phyloP scores from a whole-genome alignment of 2,888 invertebrate species.

The Electrophaes corylata region DNA sequence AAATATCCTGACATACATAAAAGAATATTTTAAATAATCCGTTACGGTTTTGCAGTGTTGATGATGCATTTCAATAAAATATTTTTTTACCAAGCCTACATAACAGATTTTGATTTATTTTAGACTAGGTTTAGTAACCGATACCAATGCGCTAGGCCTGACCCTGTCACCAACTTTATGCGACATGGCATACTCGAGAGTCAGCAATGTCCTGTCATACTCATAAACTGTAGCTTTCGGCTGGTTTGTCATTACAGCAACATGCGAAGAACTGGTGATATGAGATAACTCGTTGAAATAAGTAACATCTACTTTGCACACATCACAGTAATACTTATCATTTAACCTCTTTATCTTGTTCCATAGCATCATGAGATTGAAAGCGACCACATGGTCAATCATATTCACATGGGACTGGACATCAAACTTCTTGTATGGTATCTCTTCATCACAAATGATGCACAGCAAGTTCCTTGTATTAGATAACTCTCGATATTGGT shows the following conservation, averaged over 20 bases:
- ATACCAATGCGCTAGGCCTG: conserved; percentile 10
- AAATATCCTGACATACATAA: no score
- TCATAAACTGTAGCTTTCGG: conserved; percentile 29
- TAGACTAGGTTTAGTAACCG: conserved; percentile 7
- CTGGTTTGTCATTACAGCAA: conserved; percentile 4
- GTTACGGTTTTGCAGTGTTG: no score
- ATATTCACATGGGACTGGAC: conserved; percentile 18
- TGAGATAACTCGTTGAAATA: conserved; percentile 33
- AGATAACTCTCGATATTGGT: conserved; percentile 27
- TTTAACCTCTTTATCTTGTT: conserved; percentile 30
- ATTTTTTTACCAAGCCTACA: no score
- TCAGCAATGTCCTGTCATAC: conserved; percentile 24
- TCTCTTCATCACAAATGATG: conserved; percentile 30
- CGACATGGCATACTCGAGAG: conserved; percentile 29
- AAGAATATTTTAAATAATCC: no score
- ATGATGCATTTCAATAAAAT: no score
- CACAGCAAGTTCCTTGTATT: conserved; percentile 20
- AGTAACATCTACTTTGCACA: conserved; percentile 28
- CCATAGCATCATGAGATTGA: conserved; percentile 35
- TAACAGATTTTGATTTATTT: neutral
- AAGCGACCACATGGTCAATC: conserved; percentile 26
- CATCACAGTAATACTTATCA: conserved; percentile 31
- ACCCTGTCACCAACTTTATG: conserved; percentile 29
- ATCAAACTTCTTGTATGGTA: conserved; percentile 6
- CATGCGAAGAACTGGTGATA: conserved; percentile 10